Evolutionary conservation across 2,113 vertebrate species (phyloP), one percentile per base, ranked within the genome.

Genomic region (Toxotes chatareus): DNA sequence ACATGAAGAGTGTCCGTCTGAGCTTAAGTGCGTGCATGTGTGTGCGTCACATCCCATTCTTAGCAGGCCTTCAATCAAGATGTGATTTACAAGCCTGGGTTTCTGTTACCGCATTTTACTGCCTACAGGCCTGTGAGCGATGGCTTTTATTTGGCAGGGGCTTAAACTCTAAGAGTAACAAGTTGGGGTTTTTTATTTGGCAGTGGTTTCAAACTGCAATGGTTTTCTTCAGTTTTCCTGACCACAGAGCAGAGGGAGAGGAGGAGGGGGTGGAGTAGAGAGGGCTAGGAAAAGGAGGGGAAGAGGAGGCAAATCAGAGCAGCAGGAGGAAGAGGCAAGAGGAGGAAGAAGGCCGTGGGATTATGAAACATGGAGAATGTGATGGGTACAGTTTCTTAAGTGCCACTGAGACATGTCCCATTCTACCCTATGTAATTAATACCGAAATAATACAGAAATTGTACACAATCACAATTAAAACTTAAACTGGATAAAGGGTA

Each of bases 11-110:
- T 49, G 51, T 55, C 19, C 10, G 44, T 34, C 8, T 71, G 53
- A 42, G n/a, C 60, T 62, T 72, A 63, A 69, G 69, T 69, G 76
- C 1, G 17, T 72, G 9, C 27, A 32, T 76, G 55, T 66, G 66
- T 17, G n/a, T 85, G 74, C 63, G 53, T 83, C 85, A 85, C 34
- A 84, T 83, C 82, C 79, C 73, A 75, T 74, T 82, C 83, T 66
- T 53, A 82, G 79, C 77, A 90, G 88, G 67, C 86, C 82, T 86
- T 92, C 90, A 93, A 88, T 91, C 88, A 87, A 77, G 73, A 87
- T 10, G 75, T 87, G 86, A 92, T 92, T 93, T 89, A 91, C 86
- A 91, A 82, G 78, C 69, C 62, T 63, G 46, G 85, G 80, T 86
- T 87, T 85, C 76, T 82, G 38, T 85, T 65, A 91, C 86, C 91